Evolutionary conservation across 2,888 invertebrate species (phyloP).

Genomic region (Neria commutata): DNA sequence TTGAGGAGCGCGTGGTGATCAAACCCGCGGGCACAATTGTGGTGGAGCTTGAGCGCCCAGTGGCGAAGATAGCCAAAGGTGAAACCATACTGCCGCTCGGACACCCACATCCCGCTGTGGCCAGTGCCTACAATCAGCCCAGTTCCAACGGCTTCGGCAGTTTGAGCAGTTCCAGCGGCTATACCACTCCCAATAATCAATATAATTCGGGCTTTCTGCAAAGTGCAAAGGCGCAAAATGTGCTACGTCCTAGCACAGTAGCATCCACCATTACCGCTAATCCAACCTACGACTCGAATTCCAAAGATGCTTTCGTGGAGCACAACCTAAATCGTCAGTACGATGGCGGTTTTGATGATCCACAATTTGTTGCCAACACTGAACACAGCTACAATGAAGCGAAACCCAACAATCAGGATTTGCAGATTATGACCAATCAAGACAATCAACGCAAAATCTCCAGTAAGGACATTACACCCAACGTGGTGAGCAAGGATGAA

Average conservation of each 20-base stretch:
- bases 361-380: conserved; percentile 19
- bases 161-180: conserved; percentile 30
- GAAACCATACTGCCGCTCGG: conserved; percentile 54
- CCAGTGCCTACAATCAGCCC: conserved; percentile 48
- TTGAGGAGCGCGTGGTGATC: conserved; percentile 67
- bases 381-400: conserved; percentile 21
- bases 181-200: conserved; percentile 30
- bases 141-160: conserved; percentile 34
- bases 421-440: conserved; percentile 38
- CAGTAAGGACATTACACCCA: conserved; percentile 41
- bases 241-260: conserved; percentile 25
- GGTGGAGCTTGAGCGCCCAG: conserved; percentile 67
- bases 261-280: conserved; percentile 46
- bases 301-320: not conserved
- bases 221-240: conserved; percentile 32
- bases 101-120: conserved; percentile 55
- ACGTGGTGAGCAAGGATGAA: conserved; percentile 15
- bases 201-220: conserved; percentile 32
- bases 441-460: conserved; percentile 46
- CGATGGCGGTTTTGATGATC: too few relatives aligned
- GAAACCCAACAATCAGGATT: conserved; percentile 10
- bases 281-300: not conserved
- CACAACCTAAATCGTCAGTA: not conserved
- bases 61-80: conserved; percentile 65
- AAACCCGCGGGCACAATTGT: conserved; percentile 69